Conservation (phyloP, 1,140 invertebrate species). For the Saccostrea cuccullata region DNA sequence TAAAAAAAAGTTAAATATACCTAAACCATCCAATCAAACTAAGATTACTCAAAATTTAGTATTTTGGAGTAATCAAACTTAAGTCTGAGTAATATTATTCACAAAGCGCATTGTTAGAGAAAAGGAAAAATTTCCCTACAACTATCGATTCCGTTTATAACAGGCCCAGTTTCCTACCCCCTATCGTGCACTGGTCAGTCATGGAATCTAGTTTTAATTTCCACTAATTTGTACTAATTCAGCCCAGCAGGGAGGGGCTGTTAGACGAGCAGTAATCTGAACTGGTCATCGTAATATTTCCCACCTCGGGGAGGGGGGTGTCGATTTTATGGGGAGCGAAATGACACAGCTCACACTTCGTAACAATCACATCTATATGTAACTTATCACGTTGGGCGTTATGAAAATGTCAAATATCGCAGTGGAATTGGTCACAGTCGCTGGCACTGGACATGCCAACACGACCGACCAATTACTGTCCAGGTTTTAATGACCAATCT, state of each 20-base stretch:
- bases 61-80: too few relatives aligned
- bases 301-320: conserved; percentile 6
- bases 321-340: conserved; percentile 4
- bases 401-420: conserved; percentile 16
- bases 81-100: too few relatives aligned
- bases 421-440: neutral
- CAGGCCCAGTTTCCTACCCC: neutral
- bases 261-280: neutral
- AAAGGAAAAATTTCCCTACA: neutral
- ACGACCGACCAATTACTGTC: neutral
- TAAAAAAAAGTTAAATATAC: too few relatives aligned
- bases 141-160: neutral
- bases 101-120: too few relatives aligned
- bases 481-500: conserved; percentile 18
- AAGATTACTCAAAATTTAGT: too few relatives aligned
- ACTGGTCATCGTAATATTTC: conserved; percentile 18
- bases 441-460: neutral
- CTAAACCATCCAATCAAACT: too few relatives aligned
- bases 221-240: conserved; percentile 30
- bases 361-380: conserved; percentile 13
- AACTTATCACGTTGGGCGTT: neutral
- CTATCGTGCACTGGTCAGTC: neutral
- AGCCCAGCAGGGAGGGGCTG: conserved; percentile 21
- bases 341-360: neutral
- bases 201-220: neutral